These are phyloP conservation scores for Gerris buenoi DNA, from an alignment of 1,140 invertebrate species.

Conservation along the genomic window DNA sequence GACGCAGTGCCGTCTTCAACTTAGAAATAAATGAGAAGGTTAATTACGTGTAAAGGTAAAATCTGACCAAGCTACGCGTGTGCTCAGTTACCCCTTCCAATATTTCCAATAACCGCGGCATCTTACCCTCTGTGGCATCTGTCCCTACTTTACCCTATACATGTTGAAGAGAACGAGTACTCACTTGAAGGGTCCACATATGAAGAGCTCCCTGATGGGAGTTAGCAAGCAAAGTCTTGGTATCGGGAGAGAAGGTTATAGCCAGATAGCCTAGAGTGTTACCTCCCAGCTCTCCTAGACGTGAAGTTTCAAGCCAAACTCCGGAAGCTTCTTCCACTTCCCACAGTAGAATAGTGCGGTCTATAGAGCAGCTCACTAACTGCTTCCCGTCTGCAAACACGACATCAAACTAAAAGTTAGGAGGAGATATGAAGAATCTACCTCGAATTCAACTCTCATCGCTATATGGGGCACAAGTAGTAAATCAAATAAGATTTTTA, in stretches of 20 bases:
- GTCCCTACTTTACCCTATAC: too few relatives aligned
- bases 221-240: slow-evolving; percentile 59
- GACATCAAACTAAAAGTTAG: background rate
- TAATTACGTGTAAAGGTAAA: too few relatives aligned
- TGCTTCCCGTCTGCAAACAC: background rate
- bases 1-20: too few relatives aligned
- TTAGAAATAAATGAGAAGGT: too few relatives aligned
- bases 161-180: too few relatives aligned
- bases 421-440: slow-evolving; percentile 4
- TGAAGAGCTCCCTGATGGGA: slow-evolving; percentile 87
- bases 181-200: slow-evolving; percentile 58
- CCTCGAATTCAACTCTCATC: background rate
- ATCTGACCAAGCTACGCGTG: too few relatives aligned
- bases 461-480: too few relatives aligned
- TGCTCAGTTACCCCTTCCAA: too few relatives aligned
- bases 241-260: slow-evolving; percentile 56
- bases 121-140: too few relatives aligned
- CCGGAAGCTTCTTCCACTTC: slow-evolving; percentile 37
- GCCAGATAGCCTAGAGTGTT: slow-evolving; percentile 87
- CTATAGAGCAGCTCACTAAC: slow-evolving; percentile 52
- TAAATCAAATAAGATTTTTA: too few relatives aligned
- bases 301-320: slow-evolving; percentile 68
- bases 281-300: slow-evolving; percentile 80
- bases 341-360: slow-evolving; percentile 92
- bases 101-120: too few relatives aligned